Conservation (phyloP, 2,888 invertebrate genomes). For the Baccha elongata region DNA sequence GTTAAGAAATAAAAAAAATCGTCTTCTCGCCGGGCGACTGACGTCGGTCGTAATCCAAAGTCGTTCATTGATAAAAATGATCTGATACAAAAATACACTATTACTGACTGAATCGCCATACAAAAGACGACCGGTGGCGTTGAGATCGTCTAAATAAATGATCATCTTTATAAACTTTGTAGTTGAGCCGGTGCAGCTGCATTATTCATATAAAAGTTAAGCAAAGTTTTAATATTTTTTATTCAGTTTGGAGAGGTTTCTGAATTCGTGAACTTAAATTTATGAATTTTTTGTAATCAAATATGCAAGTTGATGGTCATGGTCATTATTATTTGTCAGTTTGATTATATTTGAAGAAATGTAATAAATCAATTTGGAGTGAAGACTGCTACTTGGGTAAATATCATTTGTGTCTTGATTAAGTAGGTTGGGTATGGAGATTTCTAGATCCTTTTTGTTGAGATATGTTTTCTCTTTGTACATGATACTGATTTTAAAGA, state of each 20-base stretch:
- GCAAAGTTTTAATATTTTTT: not conserved
- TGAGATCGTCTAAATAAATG: not conserved
- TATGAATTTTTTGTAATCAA: not conserved
- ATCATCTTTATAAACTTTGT: not conserved
- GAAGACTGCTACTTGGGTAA: no score
- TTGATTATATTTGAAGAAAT: not conserved
- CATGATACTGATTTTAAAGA: no score
- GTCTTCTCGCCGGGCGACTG: not conserved
- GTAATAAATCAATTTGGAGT: no score
- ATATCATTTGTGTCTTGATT: no score
- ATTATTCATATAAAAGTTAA: slow-evolving; percentile 1
- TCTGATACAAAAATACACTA: not conserved
- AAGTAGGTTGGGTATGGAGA: no score
- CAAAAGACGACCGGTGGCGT: not conserved
- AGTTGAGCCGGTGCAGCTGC: not conserved
- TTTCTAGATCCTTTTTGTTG: no score
- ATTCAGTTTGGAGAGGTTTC: not conserved
- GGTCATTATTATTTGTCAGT: slow-evolving; percentile 13
- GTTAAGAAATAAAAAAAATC: not conserved
- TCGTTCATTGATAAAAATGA: not conserved
- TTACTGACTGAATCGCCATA: not conserved
- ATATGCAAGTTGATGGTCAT: slow-evolving; percentile 21
- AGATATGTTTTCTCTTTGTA: no score
- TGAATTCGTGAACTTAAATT: no score
- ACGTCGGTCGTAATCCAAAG: not conserved